A percentile compares a stretch with the other conserved stretches of the same genome.
These are phyloP conservation scores for Limnephilus auricula DNA, from an alignment of 2,888 invertebrate species.

Conservation along the genomic window DNA sequence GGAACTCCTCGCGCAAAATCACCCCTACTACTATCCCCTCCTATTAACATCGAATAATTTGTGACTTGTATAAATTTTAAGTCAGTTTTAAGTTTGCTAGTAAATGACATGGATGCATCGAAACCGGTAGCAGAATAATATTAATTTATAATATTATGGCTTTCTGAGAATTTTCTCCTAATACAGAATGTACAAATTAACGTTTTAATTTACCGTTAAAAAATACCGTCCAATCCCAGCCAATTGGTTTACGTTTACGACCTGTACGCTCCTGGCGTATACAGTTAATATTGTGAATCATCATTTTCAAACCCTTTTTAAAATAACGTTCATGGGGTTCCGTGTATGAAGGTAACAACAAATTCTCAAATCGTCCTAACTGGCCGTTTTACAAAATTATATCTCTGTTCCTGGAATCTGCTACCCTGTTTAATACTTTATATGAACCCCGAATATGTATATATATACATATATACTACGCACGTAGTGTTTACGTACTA, in stretches of 20 bases:
- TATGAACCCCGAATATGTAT: too few species aligned
- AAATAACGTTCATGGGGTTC: background rate
- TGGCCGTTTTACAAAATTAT: background rate
- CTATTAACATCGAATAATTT: too few species aligned
- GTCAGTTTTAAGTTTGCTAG: too few species aligned
- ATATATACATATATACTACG: too few species aligned
- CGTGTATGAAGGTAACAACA: background rate
- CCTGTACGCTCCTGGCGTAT: background rate
- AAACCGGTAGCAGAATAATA: too few species aligned
- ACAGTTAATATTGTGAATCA: background rate
- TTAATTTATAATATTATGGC: background rate
- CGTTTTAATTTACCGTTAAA: background rate
- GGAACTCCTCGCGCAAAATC: too few species aligned
- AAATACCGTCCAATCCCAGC: too few species aligned
- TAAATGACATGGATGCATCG: too few species aligned
- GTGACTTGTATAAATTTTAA: too few species aligned
- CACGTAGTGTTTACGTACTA: background rate
- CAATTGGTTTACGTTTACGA: background rate
- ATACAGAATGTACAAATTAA: background rate
- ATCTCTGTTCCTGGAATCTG: background rate
- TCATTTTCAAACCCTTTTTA: background rate
- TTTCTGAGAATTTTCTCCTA: background rate
- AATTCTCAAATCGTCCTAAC: background rate
- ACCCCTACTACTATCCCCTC: too few species aligned
- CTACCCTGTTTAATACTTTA: background rate